phyloP scores from a whole-genome alignment of 2,797 vertebrate species.

The Cacajao melanocephalus region DNA sequence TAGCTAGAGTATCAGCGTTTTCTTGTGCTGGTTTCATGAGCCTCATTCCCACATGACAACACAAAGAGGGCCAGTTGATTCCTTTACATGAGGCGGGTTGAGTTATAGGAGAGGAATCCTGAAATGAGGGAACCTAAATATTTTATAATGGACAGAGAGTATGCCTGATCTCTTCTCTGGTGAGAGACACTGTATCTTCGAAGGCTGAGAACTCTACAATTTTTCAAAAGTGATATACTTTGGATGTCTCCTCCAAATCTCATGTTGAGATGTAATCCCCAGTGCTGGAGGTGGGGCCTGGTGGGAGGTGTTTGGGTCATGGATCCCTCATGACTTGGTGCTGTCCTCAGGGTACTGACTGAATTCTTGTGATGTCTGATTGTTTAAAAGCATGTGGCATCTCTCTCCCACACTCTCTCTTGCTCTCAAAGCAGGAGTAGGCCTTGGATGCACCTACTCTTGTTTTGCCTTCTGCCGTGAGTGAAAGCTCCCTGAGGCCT shows the following conservation, averaged over 20 bases:
- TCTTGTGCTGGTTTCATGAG: not conserved
- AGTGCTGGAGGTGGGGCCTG: not conserved
- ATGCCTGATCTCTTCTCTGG: not conserved
- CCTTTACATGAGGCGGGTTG: not conserved
- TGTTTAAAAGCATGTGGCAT: not conserved
- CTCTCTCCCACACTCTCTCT: not conserved
- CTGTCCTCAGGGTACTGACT: not conserved
- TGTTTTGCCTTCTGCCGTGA: not conserved
- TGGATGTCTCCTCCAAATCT: not conserved
- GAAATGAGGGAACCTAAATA: not conserved
- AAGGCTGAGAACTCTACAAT: not conserved
- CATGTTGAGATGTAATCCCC: not conserved
- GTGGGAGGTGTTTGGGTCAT: not conserved
- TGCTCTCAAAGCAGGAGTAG: not conserved
- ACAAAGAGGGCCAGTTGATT: not conserved
- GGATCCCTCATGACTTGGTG: not conserved
- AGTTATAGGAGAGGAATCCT: not conserved
- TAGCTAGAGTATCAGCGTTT: not conserved
- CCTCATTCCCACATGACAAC: not conserved
- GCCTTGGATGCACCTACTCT: not conserved
- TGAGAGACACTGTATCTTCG: not conserved
- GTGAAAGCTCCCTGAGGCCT: not conserved
- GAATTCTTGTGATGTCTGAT: not conserved
- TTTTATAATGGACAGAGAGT: not conserved
- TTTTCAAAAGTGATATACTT: not conserved